These are phyloP conservation scores for Ahaetulla prasina DNA, from an alignment of 2,113 vertebrate genomes.

Conservation along the genomic window DNA sequence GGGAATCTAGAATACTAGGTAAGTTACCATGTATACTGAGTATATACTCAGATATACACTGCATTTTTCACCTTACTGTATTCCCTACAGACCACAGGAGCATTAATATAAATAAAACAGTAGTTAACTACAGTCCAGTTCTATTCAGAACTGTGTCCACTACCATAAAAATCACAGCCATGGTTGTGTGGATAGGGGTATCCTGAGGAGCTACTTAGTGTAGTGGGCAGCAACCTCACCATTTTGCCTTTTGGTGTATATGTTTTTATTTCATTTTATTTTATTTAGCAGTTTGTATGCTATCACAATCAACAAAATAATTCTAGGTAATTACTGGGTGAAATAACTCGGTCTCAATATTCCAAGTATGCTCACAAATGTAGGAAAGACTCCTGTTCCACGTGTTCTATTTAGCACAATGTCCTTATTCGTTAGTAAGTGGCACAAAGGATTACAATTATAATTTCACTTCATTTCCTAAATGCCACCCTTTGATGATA, in stretches of 20 bases:
- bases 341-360: not conserved
- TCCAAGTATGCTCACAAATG: not conserved
- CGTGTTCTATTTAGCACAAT: not conserved
- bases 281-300: not conserved
- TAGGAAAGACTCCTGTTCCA: not conserved
- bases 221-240: not conserved
- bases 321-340: not conserved
- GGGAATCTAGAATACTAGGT: not conserved
- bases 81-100: not conserved
- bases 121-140: not conserved
- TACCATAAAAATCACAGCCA: not conserved
- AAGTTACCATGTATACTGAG: not conserved
- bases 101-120: not conserved
- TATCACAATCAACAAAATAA: not conserved
- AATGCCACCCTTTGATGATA: not conserved
- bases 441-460: not conserved
- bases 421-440: not conserved
- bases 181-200: not conserved
- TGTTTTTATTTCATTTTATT: not conserved
- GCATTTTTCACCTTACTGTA: not conserved
- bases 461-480: not conserved
- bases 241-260: not conserved
- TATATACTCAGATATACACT: not conserved
- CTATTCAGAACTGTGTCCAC: not conserved
- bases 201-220: not conserved